Percentiles rank a stretch among this genome's conserved stretches.
Conservation (phyloP, 2,888 invertebrate species). For the Balanococcus diminutus region DNA sequence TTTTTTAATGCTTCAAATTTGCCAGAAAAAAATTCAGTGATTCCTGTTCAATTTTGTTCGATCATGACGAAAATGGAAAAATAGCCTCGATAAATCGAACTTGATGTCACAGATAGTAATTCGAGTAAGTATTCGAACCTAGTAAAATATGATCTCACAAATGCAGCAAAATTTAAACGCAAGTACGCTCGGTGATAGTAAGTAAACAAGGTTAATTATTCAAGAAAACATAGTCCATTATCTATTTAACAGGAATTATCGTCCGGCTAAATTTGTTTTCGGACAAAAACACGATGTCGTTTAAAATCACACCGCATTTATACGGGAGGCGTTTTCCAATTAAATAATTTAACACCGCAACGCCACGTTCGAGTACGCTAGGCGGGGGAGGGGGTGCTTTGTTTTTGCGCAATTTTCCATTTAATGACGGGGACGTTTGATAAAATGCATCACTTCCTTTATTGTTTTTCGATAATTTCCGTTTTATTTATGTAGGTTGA, state of each 20-base stretch:
- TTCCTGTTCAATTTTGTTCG: too few relatives aligned
- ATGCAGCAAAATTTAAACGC: neutral
- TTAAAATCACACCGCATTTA: neutral
- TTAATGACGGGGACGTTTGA: neutral
- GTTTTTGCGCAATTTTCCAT: neutral
- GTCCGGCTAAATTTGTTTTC: neutral
- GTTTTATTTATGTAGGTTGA: neutral
- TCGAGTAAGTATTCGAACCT: too few relatives aligned
- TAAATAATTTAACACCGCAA: neutral
- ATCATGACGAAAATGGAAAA: too few relatives aligned
- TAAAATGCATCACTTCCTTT: neutral
- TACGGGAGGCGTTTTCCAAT: neutral
- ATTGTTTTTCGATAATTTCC: neutral
- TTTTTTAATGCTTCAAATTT: too few relatives aligned
- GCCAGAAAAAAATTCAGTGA: too few relatives aligned
- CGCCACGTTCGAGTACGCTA: too few relatives aligned
- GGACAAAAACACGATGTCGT: neutral
- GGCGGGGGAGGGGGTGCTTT: neutral
- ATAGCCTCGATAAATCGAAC: too few relatives aligned
- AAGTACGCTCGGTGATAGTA: neutral
- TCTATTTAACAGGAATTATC: slow-evolving; percentile 16
- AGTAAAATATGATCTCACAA: too few relatives aligned
- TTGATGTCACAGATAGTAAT: too few relatives aligned
- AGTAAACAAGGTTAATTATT: slow-evolving; percentile 13
- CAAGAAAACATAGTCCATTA: slow-evolving; percentile 20